phyloP scores from a whole-genome alignment of 2,888 invertebrate genomes.

The Lithosia quadra region DNA sequence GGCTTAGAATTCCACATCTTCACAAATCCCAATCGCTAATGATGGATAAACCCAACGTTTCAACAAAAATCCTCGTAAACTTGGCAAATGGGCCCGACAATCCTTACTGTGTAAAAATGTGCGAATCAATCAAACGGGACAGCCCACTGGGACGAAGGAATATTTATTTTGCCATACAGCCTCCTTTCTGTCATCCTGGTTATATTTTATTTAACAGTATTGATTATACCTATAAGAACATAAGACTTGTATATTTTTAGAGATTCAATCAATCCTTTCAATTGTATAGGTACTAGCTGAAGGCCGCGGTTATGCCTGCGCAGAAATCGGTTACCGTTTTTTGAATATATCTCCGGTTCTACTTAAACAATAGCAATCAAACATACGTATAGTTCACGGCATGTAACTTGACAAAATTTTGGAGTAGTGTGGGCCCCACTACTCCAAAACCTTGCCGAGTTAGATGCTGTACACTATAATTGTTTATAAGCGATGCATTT shows the following conservation, averaged over 20 bases:
- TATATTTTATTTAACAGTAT: constrained; percentile 10
- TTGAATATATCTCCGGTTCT: too few relatives aligned
- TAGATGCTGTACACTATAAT: too few relatives aligned
- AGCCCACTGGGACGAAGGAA: background rate
- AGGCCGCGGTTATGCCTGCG: too few relatives aligned
- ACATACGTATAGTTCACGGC: too few relatives aligned
- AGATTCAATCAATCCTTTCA: background rate
- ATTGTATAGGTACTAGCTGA: too few relatives aligned
- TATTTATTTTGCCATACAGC: constrained; percentile 1
- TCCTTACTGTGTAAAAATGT: constrained; percentile 20
- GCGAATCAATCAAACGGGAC: constrained; percentile 32
- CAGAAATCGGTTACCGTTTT: too few relatives aligned
- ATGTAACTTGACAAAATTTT: too few relatives aligned
- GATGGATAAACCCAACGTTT: constrained; percentile 7
- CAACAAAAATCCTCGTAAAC: constrained; percentile 13
- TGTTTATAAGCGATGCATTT: too few relatives aligned
- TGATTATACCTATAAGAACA: background rate
- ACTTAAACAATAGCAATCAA: too few relatives aligned
- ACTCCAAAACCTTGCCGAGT: too few relatives aligned
- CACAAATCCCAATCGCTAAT: constrained; percentile 9
- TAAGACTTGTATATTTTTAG: background rate
- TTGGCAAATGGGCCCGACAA: constrained; percentile 11
- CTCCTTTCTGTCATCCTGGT: constrained; percentile 3
- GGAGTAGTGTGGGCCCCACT: too few relatives aligned
- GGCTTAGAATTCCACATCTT: background rate